A percentile compares a stretch with the other conserved stretches of the same genome.
Evolutionary conservation across 2,113 vertebrate genomes (phyloP).

Genomic region (Anas platyrhynchos): DNA sequence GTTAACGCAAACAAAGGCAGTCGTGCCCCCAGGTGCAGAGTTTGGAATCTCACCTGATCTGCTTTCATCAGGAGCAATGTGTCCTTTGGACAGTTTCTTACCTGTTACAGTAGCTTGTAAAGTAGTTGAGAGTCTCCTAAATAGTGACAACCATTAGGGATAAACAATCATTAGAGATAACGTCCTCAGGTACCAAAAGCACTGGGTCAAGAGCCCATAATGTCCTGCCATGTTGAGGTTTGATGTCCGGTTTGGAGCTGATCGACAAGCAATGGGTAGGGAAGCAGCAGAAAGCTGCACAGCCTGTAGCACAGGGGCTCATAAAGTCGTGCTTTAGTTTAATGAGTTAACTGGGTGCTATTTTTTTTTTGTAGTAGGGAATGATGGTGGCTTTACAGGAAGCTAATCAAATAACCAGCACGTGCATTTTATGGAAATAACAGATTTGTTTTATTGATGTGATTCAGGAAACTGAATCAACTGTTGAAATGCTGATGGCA

Average conservation of each 20-base stretch:
- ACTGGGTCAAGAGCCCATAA: background rate
- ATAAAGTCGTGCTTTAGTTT: background rate
- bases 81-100: background rate
- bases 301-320: background rate
- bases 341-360: background rate
- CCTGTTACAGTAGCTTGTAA: background rate
- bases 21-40: background rate
- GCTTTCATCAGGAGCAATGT: background rate
- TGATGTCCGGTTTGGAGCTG: background rate
- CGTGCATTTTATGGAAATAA: background rate
- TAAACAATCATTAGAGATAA: background rate
- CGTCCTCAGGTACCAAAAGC: rapidly evolving
- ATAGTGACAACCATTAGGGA: background rate
- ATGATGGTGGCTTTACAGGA: background rate
- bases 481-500: background rate
- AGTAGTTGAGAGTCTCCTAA: background rate
- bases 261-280: rapidly evolving
- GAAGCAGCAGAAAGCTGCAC: background rate
- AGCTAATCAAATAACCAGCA: background rate
- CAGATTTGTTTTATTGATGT: background rate
- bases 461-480: background rate
- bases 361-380: background rate
- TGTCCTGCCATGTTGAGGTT: rapidly evolving
- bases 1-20: background rate
- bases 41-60: background rate